Base-by-base conservation (phyloP, 2,113 vertebrate species). In the Halichoerus grypus region DNA sequence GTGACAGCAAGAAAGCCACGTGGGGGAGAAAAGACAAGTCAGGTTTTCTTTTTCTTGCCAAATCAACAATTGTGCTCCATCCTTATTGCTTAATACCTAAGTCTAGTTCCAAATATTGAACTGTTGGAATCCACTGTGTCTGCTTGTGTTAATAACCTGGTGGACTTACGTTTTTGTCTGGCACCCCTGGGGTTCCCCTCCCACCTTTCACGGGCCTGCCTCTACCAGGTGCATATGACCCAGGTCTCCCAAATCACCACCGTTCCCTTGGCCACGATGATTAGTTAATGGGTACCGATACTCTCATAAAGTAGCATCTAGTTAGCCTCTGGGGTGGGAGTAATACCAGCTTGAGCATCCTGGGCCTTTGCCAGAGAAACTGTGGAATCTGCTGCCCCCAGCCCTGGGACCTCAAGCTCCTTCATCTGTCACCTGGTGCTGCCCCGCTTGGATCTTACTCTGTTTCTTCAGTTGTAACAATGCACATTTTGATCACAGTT, bases 11-110 rank as follows among this genome's bases (percentile, higher is more conserved):
- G 55, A 81, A 77, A 53, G 9, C n/a, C 4, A 26, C 26, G 67
- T 84, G 81, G 19, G 95, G 81, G 63, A 93, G 65, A 49, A 49
- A n/a, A 28, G 42, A 85, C 26, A 31, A 53, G 72, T 61, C 57
- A 3, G 36, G 22, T 72, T 67, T 63, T 42, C 2, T 59, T 97
- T 79, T 95, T 83, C 71, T 91, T 91, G 53, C 31, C 31, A 65
- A 8, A 39, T 71, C 42, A 59, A 33, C 65, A 74, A 0, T 65
- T 86, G 42, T 94, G 24, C 21, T 28, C 21, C 21, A 59, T 88
- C 57, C 86, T 0, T 88, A 33, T 65, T 76, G 24, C 16, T 89
- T 67, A 88, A 28, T 88, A 57, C 79, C 53, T 53, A 63, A 88
- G 63, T 28, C 85, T 90, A 55, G 19, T 72, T 97, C 59, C 91